These are phyloP conservation scores for Cyphotilapia sp. DNA, from an alignment of 2,113 vertebrate genomes.

Conservation along the genomic window DNA sequence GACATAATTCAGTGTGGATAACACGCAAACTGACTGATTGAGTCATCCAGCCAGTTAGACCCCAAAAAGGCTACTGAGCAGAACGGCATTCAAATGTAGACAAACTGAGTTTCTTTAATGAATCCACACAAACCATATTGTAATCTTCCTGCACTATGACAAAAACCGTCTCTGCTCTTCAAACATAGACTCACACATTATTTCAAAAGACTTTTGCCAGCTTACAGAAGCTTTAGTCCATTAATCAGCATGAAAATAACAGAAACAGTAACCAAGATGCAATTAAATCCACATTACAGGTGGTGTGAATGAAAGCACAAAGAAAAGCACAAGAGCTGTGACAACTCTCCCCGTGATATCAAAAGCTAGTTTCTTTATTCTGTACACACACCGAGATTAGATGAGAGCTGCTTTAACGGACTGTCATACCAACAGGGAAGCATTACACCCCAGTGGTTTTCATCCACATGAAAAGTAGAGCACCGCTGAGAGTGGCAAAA, in stretches of 20 bases:
- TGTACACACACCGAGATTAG: constrained; percentile 32
- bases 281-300: constrained; percentile 14
- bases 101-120: neutral
- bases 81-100: neutral
- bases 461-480: constrained; percentile 42
- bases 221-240: neutral
- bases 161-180: neutral
- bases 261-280: neutral
- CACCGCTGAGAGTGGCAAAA: neutral
- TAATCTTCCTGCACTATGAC: neutral
- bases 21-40: neutral
- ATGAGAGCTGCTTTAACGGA: constrained; percentile 34
- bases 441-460: constrained; percentile 25
- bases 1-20: neutral
- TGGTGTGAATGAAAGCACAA: constrained; percentile 1
- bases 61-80: neutral
- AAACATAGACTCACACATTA: neutral
- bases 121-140: neutral
- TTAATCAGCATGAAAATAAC: neutral
- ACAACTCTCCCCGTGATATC: constrained; percentile 19
- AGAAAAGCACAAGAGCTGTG: neutral
- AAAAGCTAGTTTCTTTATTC: constrained; percentile 28
- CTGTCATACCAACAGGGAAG: constrained; percentile 22
- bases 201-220: neutral
- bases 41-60: neutral